Evolutionary conservation across 1,140 invertebrate species (phyloP).

Genomic region (Megalonaias nervosa): DNA sequence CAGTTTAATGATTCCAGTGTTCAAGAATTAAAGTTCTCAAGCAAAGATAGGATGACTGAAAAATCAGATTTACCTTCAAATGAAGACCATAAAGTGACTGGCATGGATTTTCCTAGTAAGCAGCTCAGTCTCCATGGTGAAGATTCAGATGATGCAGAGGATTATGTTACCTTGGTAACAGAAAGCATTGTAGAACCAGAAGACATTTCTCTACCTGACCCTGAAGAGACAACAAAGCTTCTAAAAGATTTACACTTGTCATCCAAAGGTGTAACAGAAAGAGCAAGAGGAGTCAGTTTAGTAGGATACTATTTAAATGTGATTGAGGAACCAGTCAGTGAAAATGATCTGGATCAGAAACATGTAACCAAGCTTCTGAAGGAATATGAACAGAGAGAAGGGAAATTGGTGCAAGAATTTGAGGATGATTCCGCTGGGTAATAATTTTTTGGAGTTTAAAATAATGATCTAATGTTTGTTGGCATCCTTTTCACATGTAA

Average conservation of each 20-base stretch:
- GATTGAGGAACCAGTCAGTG: slow-evolving; percentile 24
- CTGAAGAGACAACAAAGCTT: slow-evolving; percentile 3
- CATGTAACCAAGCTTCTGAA: slow-evolving; percentile 41
- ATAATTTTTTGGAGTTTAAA: not conserved
- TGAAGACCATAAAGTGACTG: not conserved
- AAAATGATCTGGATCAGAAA: slow-evolving; percentile 11
- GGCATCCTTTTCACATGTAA: not conserved
- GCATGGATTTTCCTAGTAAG: not conserved
- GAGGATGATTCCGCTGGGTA: slow-evolving; percentile 3
- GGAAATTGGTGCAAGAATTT: slow-evolving; percentile 19
- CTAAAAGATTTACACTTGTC: not conserved
- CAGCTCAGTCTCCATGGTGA: not conserved
- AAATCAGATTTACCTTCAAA: too few species aligned
- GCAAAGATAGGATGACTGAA: too few species aligned
- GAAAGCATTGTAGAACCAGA: slow-evolving; percentile 5
- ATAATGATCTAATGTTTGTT: not conserved
- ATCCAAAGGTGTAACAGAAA: not conserved
- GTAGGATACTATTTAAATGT: slow-evolving; percentile 36
- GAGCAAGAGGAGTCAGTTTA: slow-evolving; percentile 1
- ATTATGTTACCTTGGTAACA: not conserved
- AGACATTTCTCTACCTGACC: slow-evolving; percentile 10
- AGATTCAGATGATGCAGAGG: slow-evolving; percentile 1
- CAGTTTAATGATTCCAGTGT: too few species aligned
- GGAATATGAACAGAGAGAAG: slow-evolving; percentile 34
- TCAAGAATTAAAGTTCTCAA: too few species aligned